These are phyloP conservation scores for Centrocercus urophasianus DNA, from an alignment of 2,113 vertebrate genomes.

Conservation along the genomic window DNA sequence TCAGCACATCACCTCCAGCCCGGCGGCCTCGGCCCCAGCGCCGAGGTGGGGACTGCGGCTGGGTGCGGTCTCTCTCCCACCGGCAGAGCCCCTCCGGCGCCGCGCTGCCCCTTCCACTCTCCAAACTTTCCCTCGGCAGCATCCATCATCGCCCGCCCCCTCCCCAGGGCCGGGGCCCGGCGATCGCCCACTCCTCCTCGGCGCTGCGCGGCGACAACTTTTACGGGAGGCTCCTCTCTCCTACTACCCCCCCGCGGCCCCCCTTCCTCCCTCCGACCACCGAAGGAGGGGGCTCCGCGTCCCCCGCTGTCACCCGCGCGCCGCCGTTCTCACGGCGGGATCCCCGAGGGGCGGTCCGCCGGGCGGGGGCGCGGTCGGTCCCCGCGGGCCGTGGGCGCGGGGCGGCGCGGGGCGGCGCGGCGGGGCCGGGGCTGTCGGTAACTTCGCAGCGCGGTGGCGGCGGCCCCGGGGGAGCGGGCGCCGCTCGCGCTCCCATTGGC, in stretches of 20 bases:
- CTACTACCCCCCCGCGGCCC: background rate
- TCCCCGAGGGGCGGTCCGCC: background rate
- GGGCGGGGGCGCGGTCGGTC: background rate
- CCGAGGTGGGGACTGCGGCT: background rate
- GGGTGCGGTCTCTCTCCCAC: too few relatives aligned
- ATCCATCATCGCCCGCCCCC: background rate
- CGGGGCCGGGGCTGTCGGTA: conserved; percentile 77
- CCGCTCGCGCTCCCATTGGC: conserved; percentile 89
- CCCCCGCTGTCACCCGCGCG: background rate
- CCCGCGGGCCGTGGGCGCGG: background rate
- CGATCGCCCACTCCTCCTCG: background rate
- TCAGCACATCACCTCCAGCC: background rate
- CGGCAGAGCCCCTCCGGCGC: too few relatives aligned
- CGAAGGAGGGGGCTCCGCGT: background rate
- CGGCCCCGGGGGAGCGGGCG: conserved; percentile 83
- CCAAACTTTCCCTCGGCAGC: conserved; percentile 26
- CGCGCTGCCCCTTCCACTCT: background rate
- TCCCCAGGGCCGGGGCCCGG: background rate
- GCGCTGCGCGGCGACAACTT: background rate
- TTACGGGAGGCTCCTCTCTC: background rate
- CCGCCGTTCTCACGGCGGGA: background rate
- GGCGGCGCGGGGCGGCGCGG: background rate
- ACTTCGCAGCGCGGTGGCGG: conserved; percentile 86
- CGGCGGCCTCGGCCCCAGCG: background rate
- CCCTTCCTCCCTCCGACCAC: background rate